These are phyloP conservation scores for Scolopax rusticola DNA, from an alignment of 2,797 vertebrate genomes.

Conservation along the genomic window DNA sequence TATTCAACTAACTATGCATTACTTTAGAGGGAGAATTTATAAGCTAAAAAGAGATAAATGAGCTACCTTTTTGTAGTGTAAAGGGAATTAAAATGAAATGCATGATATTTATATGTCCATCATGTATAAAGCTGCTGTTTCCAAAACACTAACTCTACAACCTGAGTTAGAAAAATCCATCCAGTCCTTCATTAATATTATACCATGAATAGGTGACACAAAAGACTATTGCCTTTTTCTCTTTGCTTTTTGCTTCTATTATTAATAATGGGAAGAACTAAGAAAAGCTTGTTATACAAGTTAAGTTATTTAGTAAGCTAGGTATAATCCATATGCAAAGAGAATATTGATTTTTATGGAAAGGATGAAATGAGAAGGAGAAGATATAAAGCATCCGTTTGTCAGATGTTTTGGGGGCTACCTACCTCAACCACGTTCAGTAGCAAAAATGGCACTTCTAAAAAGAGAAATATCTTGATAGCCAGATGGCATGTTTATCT, in stretches of 20 bases:
- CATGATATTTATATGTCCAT: neutral
- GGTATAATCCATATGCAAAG: neutral
- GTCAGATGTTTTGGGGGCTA: slow-evolving; percentile 33
- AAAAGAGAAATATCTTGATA: slow-evolving; percentile 3
- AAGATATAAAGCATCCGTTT: slow-evolving; percentile 12
- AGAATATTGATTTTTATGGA: slow-evolving; percentile 4
- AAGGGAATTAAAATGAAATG: neutral
- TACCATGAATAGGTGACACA: neutral
- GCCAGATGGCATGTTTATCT: neutral
- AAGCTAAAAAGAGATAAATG: neutral
- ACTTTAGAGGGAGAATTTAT: neutral
- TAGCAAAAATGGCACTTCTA: neutral
- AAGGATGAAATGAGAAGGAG: neutral
- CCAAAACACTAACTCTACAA: neutral
- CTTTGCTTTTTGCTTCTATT: neutral
- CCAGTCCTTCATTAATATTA: neutral
- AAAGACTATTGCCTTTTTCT: neutral
- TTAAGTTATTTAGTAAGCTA: neutral
- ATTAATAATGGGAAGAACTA: neutral
- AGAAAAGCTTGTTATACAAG: neutral
- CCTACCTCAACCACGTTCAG: neutral
- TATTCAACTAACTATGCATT: neutral
- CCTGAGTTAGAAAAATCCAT: neutral
- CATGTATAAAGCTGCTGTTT: neutral
- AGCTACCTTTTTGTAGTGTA: neutral